Percentiles rank a stretch among this genome's conserved stretches.
Evolutionary conservation across 35 echinoderm and acorn worm genomes (phyloP).

Genomic region (Lytechinus variegatus): DNA sequence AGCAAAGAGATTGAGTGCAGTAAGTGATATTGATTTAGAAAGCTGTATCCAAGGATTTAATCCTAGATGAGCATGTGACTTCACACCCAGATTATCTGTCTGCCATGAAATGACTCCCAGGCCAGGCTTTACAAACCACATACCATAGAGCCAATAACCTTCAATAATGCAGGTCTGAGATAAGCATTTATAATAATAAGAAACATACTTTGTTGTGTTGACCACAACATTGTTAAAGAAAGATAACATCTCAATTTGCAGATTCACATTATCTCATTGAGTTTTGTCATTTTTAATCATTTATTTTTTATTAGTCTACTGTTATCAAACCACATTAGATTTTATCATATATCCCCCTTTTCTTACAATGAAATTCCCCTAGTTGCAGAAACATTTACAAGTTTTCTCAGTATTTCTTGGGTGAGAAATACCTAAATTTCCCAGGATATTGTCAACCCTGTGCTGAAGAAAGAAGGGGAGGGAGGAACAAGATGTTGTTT

Average conservation of each 20-base stretch:
- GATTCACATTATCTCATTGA: neutral
- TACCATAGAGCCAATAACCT: neutral
- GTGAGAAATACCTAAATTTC: too few species aligned
- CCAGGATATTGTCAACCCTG: too few species aligned
- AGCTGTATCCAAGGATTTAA: neutral
- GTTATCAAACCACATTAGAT: neutral
- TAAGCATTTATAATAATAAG: neutral
- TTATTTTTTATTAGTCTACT: neutral
- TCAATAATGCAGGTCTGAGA: neutral
- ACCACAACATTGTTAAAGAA: neutral
- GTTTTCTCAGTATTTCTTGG: too few species aligned
- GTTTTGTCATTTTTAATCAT: neutral
- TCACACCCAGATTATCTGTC: constrained; percentile 41
- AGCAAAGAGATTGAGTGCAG: neutral
- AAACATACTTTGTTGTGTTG: neutral
- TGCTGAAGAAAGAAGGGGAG: neutral
- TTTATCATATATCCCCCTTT: neutral
- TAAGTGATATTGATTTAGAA: constrained; percentile 6
- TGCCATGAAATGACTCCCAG: neutral
- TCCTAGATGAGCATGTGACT: neutral
- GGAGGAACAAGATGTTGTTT: neutral
- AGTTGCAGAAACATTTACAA: neutral
- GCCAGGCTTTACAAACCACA: neutral
- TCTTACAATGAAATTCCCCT: neutral
- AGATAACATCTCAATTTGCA: neutral